Evolutionary conservation across 1,140 invertebrate species (phyloP), one percentile per base, ranked within the genome.

Genomic region (Lithobius niger): DNA sequence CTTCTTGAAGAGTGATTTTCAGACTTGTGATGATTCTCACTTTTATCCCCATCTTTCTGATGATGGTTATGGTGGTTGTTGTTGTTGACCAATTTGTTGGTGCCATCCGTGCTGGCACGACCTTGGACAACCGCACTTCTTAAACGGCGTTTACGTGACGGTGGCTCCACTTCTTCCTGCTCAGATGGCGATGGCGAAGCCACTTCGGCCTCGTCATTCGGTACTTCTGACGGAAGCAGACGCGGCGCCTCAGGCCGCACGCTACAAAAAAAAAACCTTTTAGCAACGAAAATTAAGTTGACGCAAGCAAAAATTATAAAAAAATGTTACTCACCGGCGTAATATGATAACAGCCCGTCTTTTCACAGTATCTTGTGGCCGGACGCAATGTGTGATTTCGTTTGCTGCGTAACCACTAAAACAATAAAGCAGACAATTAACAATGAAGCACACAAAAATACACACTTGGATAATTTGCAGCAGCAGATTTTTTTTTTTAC

Each of bases 341-440:
- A 78, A 57, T 54, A 78, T 72, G 53, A 78, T 74, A 6, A 76
- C 76, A 44, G 76, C 74, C 58, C 76, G 63, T 56, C 74, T 62
- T 44, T 67, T 55, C 21, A 67, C 67, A n/a, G 75, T 69, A 67
- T 78, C 76, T 66, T 78, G 68, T 27, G 76, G 76, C 60, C 76
- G 60, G 15, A 78, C 70, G 64, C 76, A 77, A 61, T 78, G 76
- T 31, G 76, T 78, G 3, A 78, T 75, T 49, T 72, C 69, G 68
- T 78, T 69, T 45, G 76, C 76, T 51, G 76, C 75, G 69, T 71
- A 78, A 3, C 73, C 76, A 71, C 75, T 77, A 61, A 27, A 69
- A 70, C 61, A 61, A 57, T 49, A 59, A 50, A 15, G 22, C 19
- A 21, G n/a, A 36, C 31, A 10, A 36, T n/a, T n/a, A n/a, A n/a